Conservation (phyloP, 1,140 invertebrate species). For the Dendroctonus valens region DNA sequence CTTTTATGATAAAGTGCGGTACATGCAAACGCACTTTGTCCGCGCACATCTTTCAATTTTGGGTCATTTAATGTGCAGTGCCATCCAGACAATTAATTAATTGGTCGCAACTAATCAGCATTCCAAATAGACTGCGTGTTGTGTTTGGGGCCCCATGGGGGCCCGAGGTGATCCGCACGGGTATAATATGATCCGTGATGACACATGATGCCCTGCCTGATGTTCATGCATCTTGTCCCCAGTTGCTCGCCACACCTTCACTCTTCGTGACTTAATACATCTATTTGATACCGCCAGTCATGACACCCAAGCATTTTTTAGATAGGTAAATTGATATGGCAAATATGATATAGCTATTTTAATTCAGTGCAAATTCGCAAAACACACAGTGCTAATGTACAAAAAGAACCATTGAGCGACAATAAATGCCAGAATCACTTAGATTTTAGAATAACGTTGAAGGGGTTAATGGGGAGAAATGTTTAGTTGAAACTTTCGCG, state of each 20-base stretch:
- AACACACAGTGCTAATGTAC: too few relatives aligned
- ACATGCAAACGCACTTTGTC: too few relatives aligned
- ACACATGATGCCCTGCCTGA: conserved; percentile 19
- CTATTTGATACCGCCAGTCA: conserved; percentile 21
- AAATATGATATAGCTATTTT: conserved; percentile 16
- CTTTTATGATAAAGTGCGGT: too few relatives aligned
- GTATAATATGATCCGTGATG: conserved; percentile 33
- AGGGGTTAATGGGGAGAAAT: too few relatives aligned
- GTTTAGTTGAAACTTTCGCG: too few relatives aligned
- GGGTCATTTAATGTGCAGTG: not conserved
- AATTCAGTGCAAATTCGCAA: too few relatives aligned
- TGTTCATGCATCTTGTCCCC: conserved; percentile 28
- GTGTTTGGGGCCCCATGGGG: conserved; percentile 6
- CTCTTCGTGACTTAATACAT: conserved; percentile 33
- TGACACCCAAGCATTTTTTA: conserved; percentile 21
- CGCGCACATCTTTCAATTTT: too few relatives aligned
- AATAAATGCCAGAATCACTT: too few relatives aligned
- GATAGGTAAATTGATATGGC: conserved; percentile 24
- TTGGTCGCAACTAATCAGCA: conserved; percentile 26
- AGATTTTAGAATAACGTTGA: too few relatives aligned
- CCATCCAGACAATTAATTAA: conserved; percentile 31
- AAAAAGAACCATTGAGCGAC: too few relatives aligned
- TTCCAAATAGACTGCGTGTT: conserved; percentile 29
- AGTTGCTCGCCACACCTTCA: conserved; percentile 28
- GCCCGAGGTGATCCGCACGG: conserved; percentile 16